phyloP scores from a whole-genome alignment of 2,797 vertebrate species.

The Gymnothorax reevesii region DNA sequence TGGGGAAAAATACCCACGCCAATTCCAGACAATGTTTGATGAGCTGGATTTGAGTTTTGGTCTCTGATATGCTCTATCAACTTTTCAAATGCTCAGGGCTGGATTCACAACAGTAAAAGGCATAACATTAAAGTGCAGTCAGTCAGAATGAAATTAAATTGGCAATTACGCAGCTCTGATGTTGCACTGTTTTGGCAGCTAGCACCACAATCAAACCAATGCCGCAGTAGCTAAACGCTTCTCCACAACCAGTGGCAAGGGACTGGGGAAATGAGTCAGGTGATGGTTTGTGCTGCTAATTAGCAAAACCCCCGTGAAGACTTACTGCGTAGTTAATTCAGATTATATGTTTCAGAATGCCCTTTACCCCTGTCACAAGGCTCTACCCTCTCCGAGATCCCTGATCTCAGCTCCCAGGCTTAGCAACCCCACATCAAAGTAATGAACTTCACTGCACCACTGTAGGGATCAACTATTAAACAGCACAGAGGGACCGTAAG shows the following conservation, averaged over 20 bases:
- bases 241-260: not conserved
- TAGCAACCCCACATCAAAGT: constrained; percentile 6
- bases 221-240: not conserved
- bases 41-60: not conserved
- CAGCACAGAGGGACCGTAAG: not conserved
- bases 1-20: not conserved
- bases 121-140: not conserved
- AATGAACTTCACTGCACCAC: not conserved
- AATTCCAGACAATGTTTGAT: not conserved
- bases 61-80: not conserved
- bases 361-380: not conserved
- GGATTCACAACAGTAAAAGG: not conserved
- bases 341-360: not conserved
- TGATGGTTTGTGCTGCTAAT: not conserved
- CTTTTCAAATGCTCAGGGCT: not conserved
- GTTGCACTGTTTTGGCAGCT: not conserved
- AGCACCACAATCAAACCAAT: constrained; percentile 3
- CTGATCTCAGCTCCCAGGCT: not conserved
- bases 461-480: not conserved
- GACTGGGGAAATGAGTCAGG: not conserved
- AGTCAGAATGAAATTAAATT: constrained; percentile 3
- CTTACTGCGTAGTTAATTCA: not conserved
- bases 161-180: not conserved
- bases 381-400: not conserved
- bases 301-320: not conserved